Evolutionary conservation across 2,113 vertebrate genomes (phyloP), one percentile per base, ranked within the genome.

Genomic region (Nannospalax galili): DNA sequence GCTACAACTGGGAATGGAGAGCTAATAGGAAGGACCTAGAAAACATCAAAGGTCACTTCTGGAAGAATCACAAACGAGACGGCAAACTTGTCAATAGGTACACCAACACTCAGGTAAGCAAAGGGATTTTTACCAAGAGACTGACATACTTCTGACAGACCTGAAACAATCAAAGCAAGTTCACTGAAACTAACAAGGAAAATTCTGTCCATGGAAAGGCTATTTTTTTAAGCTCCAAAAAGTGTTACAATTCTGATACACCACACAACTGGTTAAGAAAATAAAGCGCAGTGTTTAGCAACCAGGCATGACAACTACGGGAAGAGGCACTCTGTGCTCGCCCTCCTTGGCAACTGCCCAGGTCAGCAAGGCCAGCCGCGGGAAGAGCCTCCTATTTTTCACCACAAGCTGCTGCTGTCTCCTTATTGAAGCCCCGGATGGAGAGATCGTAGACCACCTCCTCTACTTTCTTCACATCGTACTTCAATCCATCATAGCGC

Each of bases 391-490:
- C 95, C 97, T 99, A 99, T 92, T 99, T 99, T 84, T 99, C 99
- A 48, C 93, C 97, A 1, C 97, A 97, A 3, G 22, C 97, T 3
- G 97, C 89, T 4, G 98, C 97, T 0, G 97, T 97, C 93, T 99
- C 99, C 98, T 99, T 99, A 92, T 98, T 98, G 96, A 99, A 99
- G 93, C 99, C 99, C 6, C 99, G 98, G 98, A 99, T 99, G 0
- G 99, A 99, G 94, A 99, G 97, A 93, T 99, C 99, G 0, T 99
- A 99, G 88, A 99, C 99, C 96, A 99, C 99, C 93, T 99, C 99
- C 98, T 99, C 99, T 0, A 99, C 99, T 96, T 99, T 99, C 98
- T 99, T 99, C 97, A 99, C 99, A 0, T 99, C 99, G 0, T 99
- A 99, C 95, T 99, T 99, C 75, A 99, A 98, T 97, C 99, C 99